A percentile compares a stretch with the other conserved stretches of the same genome.
Conservation (phyloP, 2,113 vertebrate genomes). For the Corvus cornix region DNA sequence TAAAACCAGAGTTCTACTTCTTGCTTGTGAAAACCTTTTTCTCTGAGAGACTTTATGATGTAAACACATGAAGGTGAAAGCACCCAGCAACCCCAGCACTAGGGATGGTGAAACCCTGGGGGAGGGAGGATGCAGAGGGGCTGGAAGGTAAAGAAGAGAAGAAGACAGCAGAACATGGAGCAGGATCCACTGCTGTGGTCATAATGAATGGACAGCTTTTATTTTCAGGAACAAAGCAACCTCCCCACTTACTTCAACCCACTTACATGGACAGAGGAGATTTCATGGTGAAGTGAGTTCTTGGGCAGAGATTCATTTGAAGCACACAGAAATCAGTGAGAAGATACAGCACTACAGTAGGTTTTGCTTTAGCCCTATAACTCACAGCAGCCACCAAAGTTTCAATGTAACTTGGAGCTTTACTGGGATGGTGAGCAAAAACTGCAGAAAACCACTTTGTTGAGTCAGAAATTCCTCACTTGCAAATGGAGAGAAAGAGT, state of each 20-base stretch:
- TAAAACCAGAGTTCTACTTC: slow-evolving; percentile 22
- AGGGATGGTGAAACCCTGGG: rapidly evolving
- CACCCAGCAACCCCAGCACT: neutral
- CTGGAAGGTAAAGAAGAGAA: neutral
- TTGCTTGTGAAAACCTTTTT: neutral
- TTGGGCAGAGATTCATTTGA: neutral
- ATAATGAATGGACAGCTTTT: neutral
- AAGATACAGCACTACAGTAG: neutral
- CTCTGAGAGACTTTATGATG: neutral
- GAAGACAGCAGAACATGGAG: neutral
- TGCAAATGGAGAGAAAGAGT: neutral
- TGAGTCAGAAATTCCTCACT: neutral
- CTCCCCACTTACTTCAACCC: neutral
- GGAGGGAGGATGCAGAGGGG: neutral
- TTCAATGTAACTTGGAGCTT: rapidly evolving
- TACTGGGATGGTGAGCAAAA: neutral
- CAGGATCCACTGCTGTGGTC: neutral
- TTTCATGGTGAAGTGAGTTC: neutral
- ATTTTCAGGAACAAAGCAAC: neutral
- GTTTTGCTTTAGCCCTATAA: neutral
- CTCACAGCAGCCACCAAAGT: neutral
- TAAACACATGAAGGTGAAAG: neutral
- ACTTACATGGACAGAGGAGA: neutral
- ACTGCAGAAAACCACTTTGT: neutral
- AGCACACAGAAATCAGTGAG: neutral